phyloP scores from a whole-genome alignment of 2,888 invertebrate genomes.

The Chydorus sphaericus region DNA sequence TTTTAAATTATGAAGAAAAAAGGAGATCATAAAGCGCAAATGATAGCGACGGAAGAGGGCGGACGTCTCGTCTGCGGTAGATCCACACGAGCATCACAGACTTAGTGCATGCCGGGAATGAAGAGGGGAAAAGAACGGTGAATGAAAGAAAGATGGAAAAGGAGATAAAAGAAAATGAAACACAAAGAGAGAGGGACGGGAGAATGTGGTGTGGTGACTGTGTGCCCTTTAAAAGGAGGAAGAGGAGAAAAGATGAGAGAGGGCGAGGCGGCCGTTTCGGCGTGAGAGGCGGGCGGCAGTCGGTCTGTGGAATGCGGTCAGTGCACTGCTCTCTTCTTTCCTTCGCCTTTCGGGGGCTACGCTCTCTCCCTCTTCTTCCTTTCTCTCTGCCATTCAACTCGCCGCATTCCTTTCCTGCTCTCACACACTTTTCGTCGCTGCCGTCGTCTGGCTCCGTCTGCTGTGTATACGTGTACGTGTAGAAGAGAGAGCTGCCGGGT shows the following conservation, averaged over 20 bases:
- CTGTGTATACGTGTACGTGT: not conserved
- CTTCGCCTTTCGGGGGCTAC: constrained; percentile 15
- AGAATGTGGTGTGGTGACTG: not conserved
- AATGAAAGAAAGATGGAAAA: not conserved
- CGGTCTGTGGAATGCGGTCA: constrained; percentile 45
- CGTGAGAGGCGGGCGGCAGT: constrained; percentile 29
- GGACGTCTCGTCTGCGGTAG: too few species aligned
- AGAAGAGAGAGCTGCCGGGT: too few species aligned
- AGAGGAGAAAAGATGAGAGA: too few species aligned
- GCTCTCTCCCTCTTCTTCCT: constrained; percentile 13
- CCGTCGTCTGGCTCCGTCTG: not conserved
- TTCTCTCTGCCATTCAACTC: not conserved
- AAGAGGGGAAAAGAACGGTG: not conserved
- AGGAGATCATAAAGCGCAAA: too few species aligned
- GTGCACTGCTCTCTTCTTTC: constrained; percentile 13
- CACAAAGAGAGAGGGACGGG: constrained; percentile 13
- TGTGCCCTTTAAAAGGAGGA: constrained; percentile 22
- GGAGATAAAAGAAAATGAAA: constrained; percentile 1
- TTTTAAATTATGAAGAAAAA: too few species aligned
- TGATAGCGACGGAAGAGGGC: too few species aligned
- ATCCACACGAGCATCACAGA: too few species aligned
- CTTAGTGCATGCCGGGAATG: too few species aligned
- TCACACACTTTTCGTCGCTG: not conserved
- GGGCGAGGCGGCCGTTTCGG: too few species aligned
- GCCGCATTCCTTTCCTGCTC: not conserved